These are phyloP conservation scores for Craseonycteris thonglongyai DNA, from an alignment of 2,113 vertebrate species.

Conservation along the genomic window DNA sequence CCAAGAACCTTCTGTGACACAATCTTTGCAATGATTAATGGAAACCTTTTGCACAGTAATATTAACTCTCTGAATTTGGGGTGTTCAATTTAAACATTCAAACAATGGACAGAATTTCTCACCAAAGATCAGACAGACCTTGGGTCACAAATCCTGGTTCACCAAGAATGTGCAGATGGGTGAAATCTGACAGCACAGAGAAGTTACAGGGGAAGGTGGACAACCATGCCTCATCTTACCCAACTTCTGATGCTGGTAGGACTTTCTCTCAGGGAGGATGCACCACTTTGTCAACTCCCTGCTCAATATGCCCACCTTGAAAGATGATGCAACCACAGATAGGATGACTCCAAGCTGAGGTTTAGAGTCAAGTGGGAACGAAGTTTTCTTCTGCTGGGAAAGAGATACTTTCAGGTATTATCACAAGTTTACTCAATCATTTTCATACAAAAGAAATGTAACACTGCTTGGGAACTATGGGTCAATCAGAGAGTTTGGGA, in stretches of 20 bases:
- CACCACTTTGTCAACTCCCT: not conserved
- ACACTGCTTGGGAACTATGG: not conserved
- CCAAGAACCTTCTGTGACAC: not conserved
- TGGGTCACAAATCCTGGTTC: not conserved
- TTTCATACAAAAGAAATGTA: not conserved
- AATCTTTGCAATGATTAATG: constrained; percentile 26
- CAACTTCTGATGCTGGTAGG: not conserved
- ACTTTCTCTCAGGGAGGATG: not conserved
- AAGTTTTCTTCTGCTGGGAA: not conserved
- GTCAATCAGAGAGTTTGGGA: not conserved
- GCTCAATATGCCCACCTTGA: not conserved
- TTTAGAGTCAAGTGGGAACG: not conserved
- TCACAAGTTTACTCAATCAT: not conserved
- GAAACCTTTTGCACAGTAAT: constrained; percentile 25
- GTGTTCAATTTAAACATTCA: constrained; percentile 34
- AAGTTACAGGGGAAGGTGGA: not conserved
- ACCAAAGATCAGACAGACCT: not conserved
- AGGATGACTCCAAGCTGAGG: not conserved
- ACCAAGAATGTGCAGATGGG: not conserved
- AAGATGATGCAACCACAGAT: not conserved
- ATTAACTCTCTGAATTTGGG: constrained; percentile 38
- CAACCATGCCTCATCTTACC: not conserved
- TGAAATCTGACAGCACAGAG: not conserved
- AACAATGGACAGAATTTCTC: constrained; percentile 10
- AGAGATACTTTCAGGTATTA: not conserved